phyloP scores from a whole-genome alignment of 2,888 invertebrate genomes.

The Ormyrus thymus region DNA sequence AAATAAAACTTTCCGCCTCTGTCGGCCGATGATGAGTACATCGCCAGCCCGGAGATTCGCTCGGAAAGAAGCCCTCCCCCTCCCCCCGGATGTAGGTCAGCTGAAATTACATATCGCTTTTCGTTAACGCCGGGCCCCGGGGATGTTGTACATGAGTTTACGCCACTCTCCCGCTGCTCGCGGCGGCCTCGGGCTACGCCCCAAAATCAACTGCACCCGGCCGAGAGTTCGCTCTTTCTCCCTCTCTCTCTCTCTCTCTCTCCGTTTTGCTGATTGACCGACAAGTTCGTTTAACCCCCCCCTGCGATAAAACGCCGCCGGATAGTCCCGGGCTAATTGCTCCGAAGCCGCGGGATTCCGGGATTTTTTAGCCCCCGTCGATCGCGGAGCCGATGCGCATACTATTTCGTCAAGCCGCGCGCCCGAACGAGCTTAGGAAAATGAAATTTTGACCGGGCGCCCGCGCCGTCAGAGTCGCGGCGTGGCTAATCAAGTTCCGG shows the following conservation, averaged over 20 bases:
- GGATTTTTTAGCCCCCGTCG: not conserved
- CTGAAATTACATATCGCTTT: conserved; percentile 63
- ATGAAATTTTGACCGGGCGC: conserved; percentile 14
- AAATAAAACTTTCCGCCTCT: conserved; percentile 29
- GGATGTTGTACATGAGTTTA: conserved; percentile 44
- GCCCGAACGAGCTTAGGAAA: not conserved
- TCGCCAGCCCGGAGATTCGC: not conserved
- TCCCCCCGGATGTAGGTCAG: conserved; percentile 60
- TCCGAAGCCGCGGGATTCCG: too few relatives aligned
- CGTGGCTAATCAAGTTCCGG: not conserved
- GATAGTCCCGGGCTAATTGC: too few relatives aligned
- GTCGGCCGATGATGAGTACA: conserved; percentile 20
- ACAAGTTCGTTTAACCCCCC: conserved; percentile 24
- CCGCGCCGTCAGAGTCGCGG: not conserved
- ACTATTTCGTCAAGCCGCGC: not conserved
- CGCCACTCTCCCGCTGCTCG: not conserved
- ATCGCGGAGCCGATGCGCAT: not conserved
- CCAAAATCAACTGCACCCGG: conserved; percentile 30
- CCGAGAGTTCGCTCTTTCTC: conserved; percentile 20
- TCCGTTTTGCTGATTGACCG: conserved; percentile 33
- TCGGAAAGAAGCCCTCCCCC: too few relatives aligned
- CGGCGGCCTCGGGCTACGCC: conserved; percentile 20
- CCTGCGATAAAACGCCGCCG: not conserved
- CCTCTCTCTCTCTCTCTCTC: conserved; percentile 13
- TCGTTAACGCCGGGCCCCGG: conserved; percentile 56